phyloP scores from a whole-genome alignment of 2,797 vertebrate species.

The Hemitrygon akajei region DNA sequence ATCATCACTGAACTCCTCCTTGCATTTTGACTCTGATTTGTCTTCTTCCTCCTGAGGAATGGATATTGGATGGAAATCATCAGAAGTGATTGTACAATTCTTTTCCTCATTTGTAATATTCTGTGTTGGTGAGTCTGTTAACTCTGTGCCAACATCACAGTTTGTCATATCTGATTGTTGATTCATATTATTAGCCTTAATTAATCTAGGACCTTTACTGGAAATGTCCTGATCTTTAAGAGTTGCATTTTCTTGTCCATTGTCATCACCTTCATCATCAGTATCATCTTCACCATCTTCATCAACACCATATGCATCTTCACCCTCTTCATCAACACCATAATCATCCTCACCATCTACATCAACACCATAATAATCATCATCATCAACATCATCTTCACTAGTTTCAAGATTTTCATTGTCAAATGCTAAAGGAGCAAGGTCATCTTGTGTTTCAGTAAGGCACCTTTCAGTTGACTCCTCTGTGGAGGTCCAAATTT shows the following conservation, averaged over 20 bases:
- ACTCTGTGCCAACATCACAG: background rate
- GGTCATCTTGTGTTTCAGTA: background rate
- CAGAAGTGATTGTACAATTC: background rate
- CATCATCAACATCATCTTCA: conserved; percentile 10
- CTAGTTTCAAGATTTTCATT: background rate
- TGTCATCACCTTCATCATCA: too few species aligned
- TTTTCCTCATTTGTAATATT: background rate
- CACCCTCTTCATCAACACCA: background rate
- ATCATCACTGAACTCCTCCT: background rate
- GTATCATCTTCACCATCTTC: too few species aligned
- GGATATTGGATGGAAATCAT: background rate
- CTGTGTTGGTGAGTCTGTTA: background rate
- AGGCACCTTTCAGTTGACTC: conserved; percentile 20
- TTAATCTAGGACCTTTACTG: background rate
- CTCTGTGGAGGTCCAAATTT: background rate
- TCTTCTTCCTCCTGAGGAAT: background rate
- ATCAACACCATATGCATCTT: background rate
- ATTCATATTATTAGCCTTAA: background rate
- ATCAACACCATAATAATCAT: background rate
- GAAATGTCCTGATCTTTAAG: conserved; percentile 16
- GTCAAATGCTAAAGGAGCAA: background rate
- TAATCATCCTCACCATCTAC: background rate
- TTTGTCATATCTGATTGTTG: background rate
- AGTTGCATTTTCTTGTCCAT: background rate
- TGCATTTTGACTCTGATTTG: background rate